Base-by-base conservation (phyloP, 2,888 invertebrate genomes). In the Alviniconcha strummeri region DNA sequence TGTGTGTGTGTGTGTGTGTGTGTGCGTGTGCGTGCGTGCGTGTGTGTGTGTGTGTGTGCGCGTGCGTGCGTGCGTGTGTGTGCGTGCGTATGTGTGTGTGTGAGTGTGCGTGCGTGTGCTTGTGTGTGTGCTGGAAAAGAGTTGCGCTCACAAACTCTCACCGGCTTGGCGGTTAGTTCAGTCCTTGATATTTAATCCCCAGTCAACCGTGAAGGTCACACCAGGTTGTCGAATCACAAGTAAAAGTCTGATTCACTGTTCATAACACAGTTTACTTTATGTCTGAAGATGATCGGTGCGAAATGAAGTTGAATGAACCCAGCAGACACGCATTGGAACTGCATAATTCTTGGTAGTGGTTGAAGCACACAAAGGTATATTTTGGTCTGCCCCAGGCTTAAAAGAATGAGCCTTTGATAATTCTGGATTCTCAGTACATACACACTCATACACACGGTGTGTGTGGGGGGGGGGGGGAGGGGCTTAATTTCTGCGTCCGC, bases 1-100 rank as follows among this genome's bases (percentile, higher is more conserved):
- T 74, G 36, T 74, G 74, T 74, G 74, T 52, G 74, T 74, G 52
- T 74, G 74, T 52, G 36, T 36, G 17, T 74, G 52, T 74, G 74
- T 52, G 52, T 74, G 52, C 5, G 36, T 52, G 36, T 5, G 74
- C 8, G 8, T 74, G 6, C 1, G 17, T 69, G 17, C n/a, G 6
- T 69, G 17, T 4, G 64, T 64, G 11, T 64, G 64, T 5, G 11
- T 64, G 64, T 4, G 11, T 64, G 64, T 4, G 11, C 4, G n/a
- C n/a, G 17, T 71, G 6, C 19, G 71, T n/a, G 6, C 19, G 19
- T 71, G n/a, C 19, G 71, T 19, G 69, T 17, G 69, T 69, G 69
- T 69, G n/a, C 4, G n/a, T 5, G 69, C 69, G n/a, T 69, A 4
- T 4, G 69, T 69, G n/a, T 4, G 69, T n/a, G 69, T 71, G 71